A percentile compares a stretch with the other conserved stretches of the same genome.
Conservation (phyloP, 2,797 vertebrate genomes). For the Carapus acus region DNA sequence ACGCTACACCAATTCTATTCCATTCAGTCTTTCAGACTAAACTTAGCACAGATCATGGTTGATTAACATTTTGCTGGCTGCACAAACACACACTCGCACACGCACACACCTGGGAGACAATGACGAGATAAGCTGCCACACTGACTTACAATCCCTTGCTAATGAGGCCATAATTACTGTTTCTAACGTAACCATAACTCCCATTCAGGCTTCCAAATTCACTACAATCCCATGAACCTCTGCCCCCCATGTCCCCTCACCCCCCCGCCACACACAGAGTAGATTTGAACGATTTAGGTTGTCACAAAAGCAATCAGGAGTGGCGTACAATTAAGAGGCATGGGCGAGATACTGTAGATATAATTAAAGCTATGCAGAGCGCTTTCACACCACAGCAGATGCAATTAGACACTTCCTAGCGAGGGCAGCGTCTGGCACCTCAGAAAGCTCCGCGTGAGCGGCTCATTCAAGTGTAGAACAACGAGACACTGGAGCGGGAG, state of each 20-base stretch:
- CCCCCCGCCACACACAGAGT: constrained; percentile 14
- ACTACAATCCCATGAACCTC: too few species aligned
- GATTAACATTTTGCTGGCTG: constrained; percentile 51
- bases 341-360: constrained; percentile 56
- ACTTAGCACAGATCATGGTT: constrained; percentile 47
- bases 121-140: constrained; percentile 41
- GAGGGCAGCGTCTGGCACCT: constrained; percentile 57
- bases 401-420: constrained; percentile 65
- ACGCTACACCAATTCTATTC: constrained; percentile 10
- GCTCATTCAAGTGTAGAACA: constrained; percentile 1
- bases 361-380: constrained; percentile 65
- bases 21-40: constrained; percentile 39
- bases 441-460: constrained; percentile 16
- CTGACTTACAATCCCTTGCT: constrained; percentile 46
- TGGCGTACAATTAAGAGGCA: constrained; percentile 33
- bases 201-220: constrained; percentile 31
- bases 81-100: constrained; percentile 2
- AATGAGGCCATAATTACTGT: constrained; percentile 51
- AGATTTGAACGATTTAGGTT: constrained; percentile 53
- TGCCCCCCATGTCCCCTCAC: too few species aligned
- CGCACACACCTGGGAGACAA: constrained; percentile 9
- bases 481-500: background rate
- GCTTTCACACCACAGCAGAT: constrained; percentile 64
- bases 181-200: constrained; percentile 29
- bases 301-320: constrained; percentile 29